A percentile compares a stretch with the other conserved stretches of the same genome.
phyloP scores from a whole-genome alignment of 2,888 invertebrate species.

The Patella caerulea region DNA sequence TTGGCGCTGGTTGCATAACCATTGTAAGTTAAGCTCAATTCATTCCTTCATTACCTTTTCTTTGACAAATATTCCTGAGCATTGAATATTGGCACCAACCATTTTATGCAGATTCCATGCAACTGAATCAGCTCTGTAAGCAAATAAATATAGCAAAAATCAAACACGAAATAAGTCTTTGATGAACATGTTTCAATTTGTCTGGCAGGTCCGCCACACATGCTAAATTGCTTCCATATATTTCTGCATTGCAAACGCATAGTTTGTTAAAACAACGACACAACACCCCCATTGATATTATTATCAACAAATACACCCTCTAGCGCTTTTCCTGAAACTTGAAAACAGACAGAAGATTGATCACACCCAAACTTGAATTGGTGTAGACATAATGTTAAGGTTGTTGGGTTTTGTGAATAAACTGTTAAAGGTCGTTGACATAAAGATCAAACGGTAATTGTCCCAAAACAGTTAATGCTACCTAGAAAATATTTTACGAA shows the following conservation, averaged over 20 bases:
- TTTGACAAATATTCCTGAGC: constrained; percentile 72
- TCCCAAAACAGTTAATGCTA: too few relatives aligned
- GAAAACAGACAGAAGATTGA: too few relatives aligned
- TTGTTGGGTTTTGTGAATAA: too few relatives aligned
- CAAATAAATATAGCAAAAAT: neutral
- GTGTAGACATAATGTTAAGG: too few relatives aligned
- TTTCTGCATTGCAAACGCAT: neutral
- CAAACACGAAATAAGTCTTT: neutral
- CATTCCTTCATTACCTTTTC: constrained; percentile 46
- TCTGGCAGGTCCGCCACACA: neutral
- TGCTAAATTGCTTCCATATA: neutral
- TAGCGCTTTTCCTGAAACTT: too few relatives aligned
- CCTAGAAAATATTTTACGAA: too few relatives aligned
- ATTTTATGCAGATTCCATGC: constrained; percentile 97
- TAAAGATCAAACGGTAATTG: too few relatives aligned
- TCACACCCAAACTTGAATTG: too few relatives aligned
- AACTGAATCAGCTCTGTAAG: constrained; percentile 83
- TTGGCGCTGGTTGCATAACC: too few relatives aligned
- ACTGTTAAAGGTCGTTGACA: too few relatives aligned
- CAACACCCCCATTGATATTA: neutral
- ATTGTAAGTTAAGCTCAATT: too few relatives aligned
- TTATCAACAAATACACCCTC: too few relatives aligned
- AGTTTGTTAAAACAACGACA: neutral
- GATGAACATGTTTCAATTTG: neutral
- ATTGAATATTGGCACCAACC: constrained; percentile 90